phyloP scores from a whole-genome alignment of 2,113 vertebrate species.

The Turdus rufiventris region DNA sequence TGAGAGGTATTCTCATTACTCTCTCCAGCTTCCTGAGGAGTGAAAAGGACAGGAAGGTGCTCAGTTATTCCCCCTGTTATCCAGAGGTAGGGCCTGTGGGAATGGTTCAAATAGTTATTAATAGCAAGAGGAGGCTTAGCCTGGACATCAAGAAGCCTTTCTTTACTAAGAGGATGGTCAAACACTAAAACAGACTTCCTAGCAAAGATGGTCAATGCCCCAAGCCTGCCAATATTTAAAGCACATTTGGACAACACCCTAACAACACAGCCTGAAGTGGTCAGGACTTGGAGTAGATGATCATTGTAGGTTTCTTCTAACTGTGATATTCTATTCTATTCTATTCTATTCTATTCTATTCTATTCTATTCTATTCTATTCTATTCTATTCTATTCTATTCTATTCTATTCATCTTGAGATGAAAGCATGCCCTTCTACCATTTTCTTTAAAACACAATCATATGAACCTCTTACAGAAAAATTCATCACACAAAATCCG shows the following conservation, averaged over 20 bases:
- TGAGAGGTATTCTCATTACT: background rate
- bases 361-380: background rate
- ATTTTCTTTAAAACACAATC: background rate
- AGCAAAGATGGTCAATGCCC: background rate
- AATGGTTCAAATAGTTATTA: background rate
- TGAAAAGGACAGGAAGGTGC: background rate
- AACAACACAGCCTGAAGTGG: background rate
- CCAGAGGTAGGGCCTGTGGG: rapidly evolving
- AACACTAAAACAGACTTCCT: background rate
- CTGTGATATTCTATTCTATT: background rate
- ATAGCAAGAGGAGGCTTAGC: background rate
- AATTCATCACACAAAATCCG: background rate
- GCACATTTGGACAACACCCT: background rate
- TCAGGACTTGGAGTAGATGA: background rate
- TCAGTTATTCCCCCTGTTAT: background rate
- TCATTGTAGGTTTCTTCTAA: rapidly evolving
- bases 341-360: background rate
- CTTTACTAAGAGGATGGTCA: background rate
- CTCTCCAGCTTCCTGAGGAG: background rate
- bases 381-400: background rate
- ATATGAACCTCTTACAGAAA: background rate
- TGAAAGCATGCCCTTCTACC: background rate
- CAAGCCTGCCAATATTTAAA: background rate
- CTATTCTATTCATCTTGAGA: background rate
- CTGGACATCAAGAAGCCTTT: background rate